A percentile compares a stretch with the other conserved stretches of the same genome.
Conservation (phyloP, 2,888 invertebrate genomes). For the Pyrrhosoma nymphula region DNA sequence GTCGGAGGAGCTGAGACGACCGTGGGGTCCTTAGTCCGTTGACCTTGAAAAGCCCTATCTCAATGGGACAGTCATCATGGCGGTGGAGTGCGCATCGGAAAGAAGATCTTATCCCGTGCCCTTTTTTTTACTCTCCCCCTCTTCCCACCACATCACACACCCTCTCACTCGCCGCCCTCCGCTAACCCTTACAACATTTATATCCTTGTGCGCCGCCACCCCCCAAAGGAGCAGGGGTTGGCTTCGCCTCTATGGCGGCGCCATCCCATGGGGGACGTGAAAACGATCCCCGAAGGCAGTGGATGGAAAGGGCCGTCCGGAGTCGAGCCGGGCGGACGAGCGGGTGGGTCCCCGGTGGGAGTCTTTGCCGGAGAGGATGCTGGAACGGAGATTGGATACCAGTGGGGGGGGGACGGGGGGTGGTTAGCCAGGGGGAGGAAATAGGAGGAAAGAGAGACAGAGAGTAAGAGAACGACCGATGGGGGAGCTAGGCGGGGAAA, state of each 20-base stretch:
- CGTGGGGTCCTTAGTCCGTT: not conserved
- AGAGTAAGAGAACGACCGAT: not conserved
- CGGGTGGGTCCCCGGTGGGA: not conserved
- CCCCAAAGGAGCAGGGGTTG: not conserved
- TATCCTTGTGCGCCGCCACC: not conserved
- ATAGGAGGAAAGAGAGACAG: not conserved
- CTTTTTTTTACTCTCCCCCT: not conserved
- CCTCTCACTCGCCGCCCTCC: not conserved
- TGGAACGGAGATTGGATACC: slow-evolving; percentile 53
- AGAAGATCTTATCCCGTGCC: not conserved
- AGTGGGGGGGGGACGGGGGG: not conserved
- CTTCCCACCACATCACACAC: no score
- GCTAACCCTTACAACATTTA: slow-evolving; percentile 45
- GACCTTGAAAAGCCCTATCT: slow-evolving; percentile 57
- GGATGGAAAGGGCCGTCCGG: not conserved
- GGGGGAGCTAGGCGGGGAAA: not conserved
- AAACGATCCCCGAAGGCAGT: slow-evolving; percentile 51
- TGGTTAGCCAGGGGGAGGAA: not conserved
- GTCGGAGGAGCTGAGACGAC: not conserved
- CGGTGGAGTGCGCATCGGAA: slow-evolving; percentile 24
- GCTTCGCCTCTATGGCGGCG: slow-evolving; percentile 16
- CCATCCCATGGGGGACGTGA: slow-evolving; percentile 33
- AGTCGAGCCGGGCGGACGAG: not conserved
- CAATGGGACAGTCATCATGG: slow-evolving; percentile 3
- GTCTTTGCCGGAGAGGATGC: not conserved